A percentile compares a stretch with the other conserved stretches of the same genome.
Evolutionary conservation across 2,888 invertebrate species (phyloP).

Genomic region (Machimus atricapillus): DNA sequence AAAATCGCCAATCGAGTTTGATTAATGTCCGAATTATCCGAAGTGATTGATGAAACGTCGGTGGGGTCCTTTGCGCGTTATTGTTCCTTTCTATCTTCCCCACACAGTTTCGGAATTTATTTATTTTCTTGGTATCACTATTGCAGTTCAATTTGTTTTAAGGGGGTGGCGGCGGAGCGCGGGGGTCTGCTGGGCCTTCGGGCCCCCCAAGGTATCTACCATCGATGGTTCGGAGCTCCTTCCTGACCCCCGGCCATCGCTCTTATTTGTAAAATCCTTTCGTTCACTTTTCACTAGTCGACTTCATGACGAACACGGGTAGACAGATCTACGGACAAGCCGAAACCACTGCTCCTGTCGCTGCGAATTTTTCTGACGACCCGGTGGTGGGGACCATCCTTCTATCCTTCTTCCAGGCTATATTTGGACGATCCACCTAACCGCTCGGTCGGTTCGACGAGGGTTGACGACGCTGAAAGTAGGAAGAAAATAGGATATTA

Average conservation of each 20-base stretch:
- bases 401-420: conserved; percentile 2
- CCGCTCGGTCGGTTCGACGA: conserved; percentile 2
- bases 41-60: conserved; percentile 52
- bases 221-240: not conserved
- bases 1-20: conserved; percentile 49
- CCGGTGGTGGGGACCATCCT: not conserved
- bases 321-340: conserved; percentile 3
- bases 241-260: not conserved
- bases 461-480: conserved; percentile 30
- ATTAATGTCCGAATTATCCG: conserved; percentile 52
- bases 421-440: conserved; percentile 19
- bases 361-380: not conserved
- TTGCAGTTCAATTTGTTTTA: conserved; percentile 19
- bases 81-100: conserved; percentile 24
- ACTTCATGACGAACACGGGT: conserved; percentile 14
- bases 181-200: not conserved
- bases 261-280: conserved; percentile 36
- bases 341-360: conserved; percentile 17
- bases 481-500: conserved; percentile 27
- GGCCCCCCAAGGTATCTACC: not conserved
- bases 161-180: not conserved
- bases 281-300: conserved; percentile 36
- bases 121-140: conserved; percentile 30
- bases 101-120: conserved; percentile 31
- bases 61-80: conserved; percentile 48